Percentiles rank a stretch among this genome's conserved stretches.
Conservation (phyloP, 2,113 vertebrate genomes). For the Numida meleagris region DNA sequence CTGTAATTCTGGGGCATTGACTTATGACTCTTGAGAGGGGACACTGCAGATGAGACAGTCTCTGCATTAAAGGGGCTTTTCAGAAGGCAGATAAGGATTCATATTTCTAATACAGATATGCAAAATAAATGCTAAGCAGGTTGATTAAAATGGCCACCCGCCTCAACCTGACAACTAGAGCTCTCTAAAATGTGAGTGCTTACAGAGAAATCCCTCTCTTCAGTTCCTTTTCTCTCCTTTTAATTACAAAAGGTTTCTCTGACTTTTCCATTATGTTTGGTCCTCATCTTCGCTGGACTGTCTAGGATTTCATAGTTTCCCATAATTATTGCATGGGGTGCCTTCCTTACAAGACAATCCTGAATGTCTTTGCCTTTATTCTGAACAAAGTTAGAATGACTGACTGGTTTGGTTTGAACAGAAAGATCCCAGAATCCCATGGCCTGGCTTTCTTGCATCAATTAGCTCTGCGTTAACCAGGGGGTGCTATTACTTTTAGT, state of each 20-base stretch:
- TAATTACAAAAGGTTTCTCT: not conserved
- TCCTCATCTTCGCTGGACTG: not conserved
- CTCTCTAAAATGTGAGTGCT: not conserved
- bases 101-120: not conserved
- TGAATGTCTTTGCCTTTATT: not conserved
- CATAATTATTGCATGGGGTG: not conserved
- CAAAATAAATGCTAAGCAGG: conserved; percentile 14
- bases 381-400: not conserved
- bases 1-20: not conserved
- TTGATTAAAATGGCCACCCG: conserved; percentile 41
- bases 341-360: not conserved
- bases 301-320: not conserved
- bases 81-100: not conserved
- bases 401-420: conserved; percentile 2
- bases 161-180: not conserved
- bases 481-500: not conserved
- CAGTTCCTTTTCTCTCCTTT: not conserved
- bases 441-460: not conserved
- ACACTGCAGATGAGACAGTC: not conserved
- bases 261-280: not conserved
- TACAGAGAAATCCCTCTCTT: not conserved
- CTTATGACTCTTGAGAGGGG: not conserved
- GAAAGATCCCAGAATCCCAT: not conserved
- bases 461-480: not conserved
- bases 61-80: not conserved